phyloP scores from a whole-genome alignment of 2,888 invertebrate genomes.

The Diploptera punctata region DNA sequence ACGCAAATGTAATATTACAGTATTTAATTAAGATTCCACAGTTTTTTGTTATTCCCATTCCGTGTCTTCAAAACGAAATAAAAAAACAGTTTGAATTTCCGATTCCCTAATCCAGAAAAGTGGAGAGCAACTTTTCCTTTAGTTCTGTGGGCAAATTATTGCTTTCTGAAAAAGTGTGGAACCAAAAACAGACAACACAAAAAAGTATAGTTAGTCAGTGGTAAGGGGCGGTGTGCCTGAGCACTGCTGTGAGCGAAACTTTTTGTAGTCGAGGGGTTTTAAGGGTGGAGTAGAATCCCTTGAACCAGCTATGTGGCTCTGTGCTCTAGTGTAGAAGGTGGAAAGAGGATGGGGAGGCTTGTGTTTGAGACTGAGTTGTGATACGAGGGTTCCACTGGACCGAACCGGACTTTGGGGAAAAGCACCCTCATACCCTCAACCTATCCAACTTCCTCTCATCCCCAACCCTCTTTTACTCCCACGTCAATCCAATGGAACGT shows the following conservation, averaged over 20 bases:
- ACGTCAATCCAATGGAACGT: slow-evolving; percentile 32
- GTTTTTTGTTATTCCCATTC: no score
- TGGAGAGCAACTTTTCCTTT: no score
- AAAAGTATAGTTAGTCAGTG: no score
- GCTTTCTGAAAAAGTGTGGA: no score
- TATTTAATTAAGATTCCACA: no score
- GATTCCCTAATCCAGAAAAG: no score
- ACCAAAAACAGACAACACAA: no score
- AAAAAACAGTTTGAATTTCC: no score
- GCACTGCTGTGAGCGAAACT: slow-evolving; percentile 3
- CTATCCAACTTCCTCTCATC: neutral
- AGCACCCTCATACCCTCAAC: slow-evolving; percentile 20
- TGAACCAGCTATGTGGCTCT: slow-evolving; percentile 16
- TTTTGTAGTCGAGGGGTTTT: neutral
- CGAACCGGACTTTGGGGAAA: slow-evolving; percentile 31
- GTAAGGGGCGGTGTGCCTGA: neutral
- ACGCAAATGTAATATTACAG: no score
- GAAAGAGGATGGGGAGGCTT: neutral
- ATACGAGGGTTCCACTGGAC: slow-evolving; percentile 30
- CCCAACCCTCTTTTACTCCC: neutral
- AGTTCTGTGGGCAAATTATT: no score
- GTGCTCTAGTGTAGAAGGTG: neutral
- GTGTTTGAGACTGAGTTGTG: slow-evolving; percentile 24
- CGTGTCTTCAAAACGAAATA: no score
- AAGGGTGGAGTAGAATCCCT: slow-evolving; percentile 16